Conservation (phyloP, 2,797 vertebrate genomes). For the Periophthalmus magnuspinnatus region DNA sequence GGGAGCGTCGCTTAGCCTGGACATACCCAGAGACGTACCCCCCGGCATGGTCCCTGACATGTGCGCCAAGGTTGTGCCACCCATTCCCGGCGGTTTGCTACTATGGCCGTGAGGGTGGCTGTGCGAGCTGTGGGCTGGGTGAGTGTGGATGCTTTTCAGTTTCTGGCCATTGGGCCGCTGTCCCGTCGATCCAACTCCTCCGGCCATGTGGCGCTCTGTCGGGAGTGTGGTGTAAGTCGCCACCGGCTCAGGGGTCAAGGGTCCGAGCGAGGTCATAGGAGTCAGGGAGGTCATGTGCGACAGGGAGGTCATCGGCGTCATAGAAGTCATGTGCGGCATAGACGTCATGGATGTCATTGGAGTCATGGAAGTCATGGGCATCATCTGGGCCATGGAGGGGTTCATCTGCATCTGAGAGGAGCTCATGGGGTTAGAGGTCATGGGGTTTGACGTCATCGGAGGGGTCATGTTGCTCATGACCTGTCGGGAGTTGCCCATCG, state of each 20-base stretch:
- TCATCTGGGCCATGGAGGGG: slow-evolving; percentile 42
- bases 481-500: slow-evolving; percentile 78
- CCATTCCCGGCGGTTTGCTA: slow-evolving; percentile 68
- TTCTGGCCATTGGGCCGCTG: slow-evolving; percentile 88
- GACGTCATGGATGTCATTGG: slow-evolving; percentile 27
- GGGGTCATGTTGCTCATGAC: slow-evolving; percentile 65
- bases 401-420: slow-evolving; percentile 62
- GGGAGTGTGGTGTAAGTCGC: slow-evolving; percentile 81
- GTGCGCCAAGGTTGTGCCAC: slow-evolving; percentile 66
- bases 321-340: slow-evolving; percentile 25
- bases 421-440: slow-evolving; percentile 58
- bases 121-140: slow-evolving; percentile 55
- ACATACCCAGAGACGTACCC: slow-evolving; percentile 66
- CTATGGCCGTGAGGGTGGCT: slow-evolving; percentile 69
- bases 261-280: slow-evolving; percentile 83
- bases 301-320: slow-evolving; percentile 38
- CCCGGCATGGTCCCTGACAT: slow-evolving; percentile 74
- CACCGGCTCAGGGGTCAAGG: slow-evolving; percentile 84
- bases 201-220: slow-evolving; percentile 77
- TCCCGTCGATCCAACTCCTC: slow-evolving; percentile 44
- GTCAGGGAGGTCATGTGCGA: slow-evolving; percentile 39
- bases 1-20: slow-evolving; percentile 51
- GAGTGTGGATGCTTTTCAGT: slow-evolving; percentile 73
- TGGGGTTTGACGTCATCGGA: slow-evolving; percentile 60
- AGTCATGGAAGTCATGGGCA: slow-evolving; percentile 32